Percentiles rank a stretch among this genome's conserved stretches.
phyloP scores from a whole-genome alignment of 2,888 invertebrate genomes.

The Hypercompe scribonia region DNA sequence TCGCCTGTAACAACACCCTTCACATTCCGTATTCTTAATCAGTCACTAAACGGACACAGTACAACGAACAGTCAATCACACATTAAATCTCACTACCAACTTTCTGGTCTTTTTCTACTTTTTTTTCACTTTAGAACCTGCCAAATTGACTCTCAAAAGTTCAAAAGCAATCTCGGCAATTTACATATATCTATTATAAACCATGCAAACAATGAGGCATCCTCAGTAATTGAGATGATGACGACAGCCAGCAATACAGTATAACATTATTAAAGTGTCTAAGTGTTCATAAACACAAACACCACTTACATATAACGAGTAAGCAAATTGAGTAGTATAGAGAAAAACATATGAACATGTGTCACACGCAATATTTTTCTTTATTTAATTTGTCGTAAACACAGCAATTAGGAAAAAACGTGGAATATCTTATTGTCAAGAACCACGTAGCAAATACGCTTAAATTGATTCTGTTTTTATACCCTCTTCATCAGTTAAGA shows the following conservation, averaged over 20 bases:
- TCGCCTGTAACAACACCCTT: no score
- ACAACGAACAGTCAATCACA: not conserved
- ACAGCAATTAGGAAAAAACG: slow-evolving; percentile 1
- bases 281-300: not conserved
- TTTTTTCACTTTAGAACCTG: no score
- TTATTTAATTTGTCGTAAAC: not conserved
- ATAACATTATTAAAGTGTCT: not conserved
- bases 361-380: not conserved
- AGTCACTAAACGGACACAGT: no score
- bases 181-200: no score
- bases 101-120: no score
- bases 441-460: not conserved
- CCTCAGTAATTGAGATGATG: no score
- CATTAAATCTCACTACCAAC: no score
- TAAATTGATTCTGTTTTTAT: not conserved
- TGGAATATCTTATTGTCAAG: not conserved
- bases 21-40: no score
- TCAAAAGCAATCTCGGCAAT: no score
- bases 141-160: no score
- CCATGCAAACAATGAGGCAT: no score
- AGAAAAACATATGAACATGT: not conserved
- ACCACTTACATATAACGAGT: not conserved
- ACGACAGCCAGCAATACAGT: no score
- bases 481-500: not conserved
- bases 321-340: not conserved